Conservation (phyloP, 1,140 invertebrate genomes). For the Limonius californicus region DNA sequence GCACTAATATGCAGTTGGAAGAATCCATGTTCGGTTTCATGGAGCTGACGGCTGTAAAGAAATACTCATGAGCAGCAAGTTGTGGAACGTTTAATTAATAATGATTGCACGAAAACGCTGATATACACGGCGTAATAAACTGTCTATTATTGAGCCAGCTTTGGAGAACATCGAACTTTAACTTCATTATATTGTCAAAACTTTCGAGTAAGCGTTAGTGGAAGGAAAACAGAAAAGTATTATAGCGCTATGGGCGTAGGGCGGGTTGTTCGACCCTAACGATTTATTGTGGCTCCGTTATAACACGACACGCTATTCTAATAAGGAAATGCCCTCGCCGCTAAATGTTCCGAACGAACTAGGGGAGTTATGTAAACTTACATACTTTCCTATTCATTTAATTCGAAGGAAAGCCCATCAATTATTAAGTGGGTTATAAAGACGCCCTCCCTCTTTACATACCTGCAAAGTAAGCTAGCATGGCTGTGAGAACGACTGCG, state of each 20-base stretch:
- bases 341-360: conserved; percentile 13
- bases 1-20: conserved; percentile 82
- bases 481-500: conserved; percentile 80
- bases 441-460: conserved; percentile 24
- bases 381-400: conserved; percentile 7
- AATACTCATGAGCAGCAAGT: neutral
- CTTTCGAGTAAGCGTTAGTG: neutral
- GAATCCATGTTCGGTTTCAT: conserved; percentile 80
- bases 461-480: conserved; percentile 93
- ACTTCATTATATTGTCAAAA: conserved; percentile 7
- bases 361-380: conserved; percentile 10
- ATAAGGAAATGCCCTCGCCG: conserved; percentile 16
- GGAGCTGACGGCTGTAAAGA: conserved; percentile 76
- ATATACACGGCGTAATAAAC: neutral
- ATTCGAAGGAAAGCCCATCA: neutral
- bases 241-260: conserved; percentile 6
- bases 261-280: conserved; percentile 4
- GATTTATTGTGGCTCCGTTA: conserved; percentile 15
- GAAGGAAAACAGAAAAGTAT: conserved; percentile 12
- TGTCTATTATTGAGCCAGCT: conserved; percentile 6
- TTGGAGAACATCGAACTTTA: conserved; percentile 13
- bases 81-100: neutral
- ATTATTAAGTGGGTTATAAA: conserved; percentile 1
- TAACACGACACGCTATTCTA: conserved; percentile 16
- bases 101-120: too few relatives aligned